These are phyloP conservation scores for Mallotus villosus DNA, from an alignment of 2,797 vertebrate species.

Conservation along the genomic window DNA sequence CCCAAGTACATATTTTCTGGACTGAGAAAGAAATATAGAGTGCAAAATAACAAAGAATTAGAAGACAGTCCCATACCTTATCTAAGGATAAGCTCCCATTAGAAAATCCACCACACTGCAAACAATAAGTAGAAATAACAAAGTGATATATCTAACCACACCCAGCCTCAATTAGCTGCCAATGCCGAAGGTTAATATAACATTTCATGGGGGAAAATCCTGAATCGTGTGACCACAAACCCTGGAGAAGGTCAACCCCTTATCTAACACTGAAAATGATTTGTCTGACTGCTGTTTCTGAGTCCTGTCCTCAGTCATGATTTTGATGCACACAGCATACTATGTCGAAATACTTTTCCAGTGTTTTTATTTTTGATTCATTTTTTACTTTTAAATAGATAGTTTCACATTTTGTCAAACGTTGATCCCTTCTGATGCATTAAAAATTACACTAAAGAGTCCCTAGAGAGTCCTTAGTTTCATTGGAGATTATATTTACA, in stretches of 20 bases:
- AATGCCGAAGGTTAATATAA: slow-evolving; percentile 74
- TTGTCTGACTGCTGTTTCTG: slow-evolving; percentile 20
- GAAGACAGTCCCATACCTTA: slow-evolving; percentile 42
- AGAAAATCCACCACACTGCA: slow-evolving; percentile 34
- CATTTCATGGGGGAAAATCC: slow-evolving; percentile 65
- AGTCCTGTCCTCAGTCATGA: background rate
- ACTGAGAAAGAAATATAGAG: background rate
- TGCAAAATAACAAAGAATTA: background rate
- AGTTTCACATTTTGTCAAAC: background rate
- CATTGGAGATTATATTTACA: background rate
- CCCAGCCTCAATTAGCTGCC: slow-evolving; percentile 67
- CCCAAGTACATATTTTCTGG: background rate
- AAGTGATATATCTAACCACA: slow-evolving; percentile 55
- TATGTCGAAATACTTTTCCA: background rate
- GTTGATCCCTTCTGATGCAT: background rate
- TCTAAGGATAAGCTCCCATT: slow-evolving; percentile 38
- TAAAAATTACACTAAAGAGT: background rate
- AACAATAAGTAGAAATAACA: slow-evolving; percentile 40
- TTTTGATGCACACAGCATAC: background rate
- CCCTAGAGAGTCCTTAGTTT: background rate
- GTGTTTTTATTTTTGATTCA: background rate
- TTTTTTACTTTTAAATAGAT: background rate
- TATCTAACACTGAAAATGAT: slow-evolving; percentile 60
- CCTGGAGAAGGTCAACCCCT: slow-evolving; percentile 54
- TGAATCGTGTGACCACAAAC: slow-evolving; percentile 45